Evolutionary conservation across 2,797 vertebrate species (phyloP).

Genomic region (Semotilus atromaculatus): DNA sequence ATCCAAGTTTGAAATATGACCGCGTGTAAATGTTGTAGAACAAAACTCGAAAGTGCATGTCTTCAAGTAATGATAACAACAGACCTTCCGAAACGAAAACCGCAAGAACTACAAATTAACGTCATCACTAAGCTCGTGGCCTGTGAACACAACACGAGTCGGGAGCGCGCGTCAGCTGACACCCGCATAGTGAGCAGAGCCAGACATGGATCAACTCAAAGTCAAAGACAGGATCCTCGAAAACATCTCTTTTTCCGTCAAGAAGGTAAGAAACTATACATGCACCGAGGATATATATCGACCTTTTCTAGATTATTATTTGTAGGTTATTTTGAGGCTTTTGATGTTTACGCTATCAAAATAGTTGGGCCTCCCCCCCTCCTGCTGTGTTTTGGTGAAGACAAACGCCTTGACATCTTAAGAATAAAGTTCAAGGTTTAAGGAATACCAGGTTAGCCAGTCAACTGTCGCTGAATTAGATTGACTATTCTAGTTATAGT

Average conservation of each 20-base stretch:
- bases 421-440: not conserved
- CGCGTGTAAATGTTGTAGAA: not conserved
- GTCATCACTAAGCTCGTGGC: conserved; percentile 8
- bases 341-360: conserved; percentile 19
- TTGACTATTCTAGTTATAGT: not conserved
- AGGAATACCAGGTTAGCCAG: not conserved
- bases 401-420: conserved; percentile 26
- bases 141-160: conserved; percentile 59
- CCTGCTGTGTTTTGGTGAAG: conserved; percentile 1
- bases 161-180: conserved; percentile 76
- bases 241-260: conserved; percentile 94
- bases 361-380: conserved; percentile 45
- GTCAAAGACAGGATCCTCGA: conserved; percentile 97
- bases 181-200: conserved; percentile 63
- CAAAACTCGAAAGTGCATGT: not conserved
- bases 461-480: not conserved
- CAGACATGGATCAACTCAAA: conserved; percentile 91
- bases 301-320: not conserved
- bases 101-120: not conserved
- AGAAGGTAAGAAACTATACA: conserved; percentile 85
- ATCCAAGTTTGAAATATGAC: not conserved
- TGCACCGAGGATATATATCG: not conserved
- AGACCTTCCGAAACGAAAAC: not conserved
- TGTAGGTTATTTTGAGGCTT: not conserved
- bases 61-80: not conserved